Evolutionary conservation across 2,888 invertebrate species (phyloP).

Genomic region (Scaptomyza polygonia): DNA sequence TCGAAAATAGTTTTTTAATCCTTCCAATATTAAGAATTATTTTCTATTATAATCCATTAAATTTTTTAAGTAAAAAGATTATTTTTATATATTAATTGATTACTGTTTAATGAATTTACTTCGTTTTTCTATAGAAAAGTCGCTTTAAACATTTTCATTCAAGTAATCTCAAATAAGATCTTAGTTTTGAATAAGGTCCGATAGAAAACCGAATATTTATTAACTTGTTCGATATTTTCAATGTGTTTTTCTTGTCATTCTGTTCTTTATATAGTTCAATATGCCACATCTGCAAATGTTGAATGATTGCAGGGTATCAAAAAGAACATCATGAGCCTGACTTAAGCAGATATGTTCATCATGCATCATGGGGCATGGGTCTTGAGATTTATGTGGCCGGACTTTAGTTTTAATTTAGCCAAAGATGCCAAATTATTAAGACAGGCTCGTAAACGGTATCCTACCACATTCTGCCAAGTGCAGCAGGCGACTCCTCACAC

Average conservation of each 20-base stretch:
- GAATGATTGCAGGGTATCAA: background rate
- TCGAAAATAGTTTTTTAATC: too few species aligned
- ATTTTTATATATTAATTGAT: too few species aligned
- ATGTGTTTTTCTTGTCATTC: too few species aligned
- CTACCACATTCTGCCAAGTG: slow-evolving; percentile 12
- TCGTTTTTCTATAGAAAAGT: too few species aligned
- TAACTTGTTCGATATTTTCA: too few species aligned
- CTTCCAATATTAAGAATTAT: too few species aligned
- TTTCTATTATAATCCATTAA: too few species aligned
- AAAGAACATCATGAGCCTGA: slow-evolving; percentile 17
- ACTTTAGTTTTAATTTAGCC: slow-evolving; percentile 74
- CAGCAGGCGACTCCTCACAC: slow-evolving; percentile 11
- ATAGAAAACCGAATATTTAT: too few species aligned
- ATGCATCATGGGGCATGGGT: slow-evolving; percentile 26
- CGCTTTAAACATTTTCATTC: too few species aligned
- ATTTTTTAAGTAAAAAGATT: too few species aligned
- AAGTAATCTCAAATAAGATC: background rate
- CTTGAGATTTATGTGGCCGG: slow-evolving; percentile 62
- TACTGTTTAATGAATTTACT: too few species aligned
- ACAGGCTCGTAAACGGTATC: slow-evolving; percentile 36
- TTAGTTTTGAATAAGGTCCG: background rate
- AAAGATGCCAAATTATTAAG: slow-evolving; percentile 70
- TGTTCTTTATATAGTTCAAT: background rate
- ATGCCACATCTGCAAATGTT: background rate
- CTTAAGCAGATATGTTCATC: slow-evolving; percentile 27